Evolutionary conservation across 2,888 invertebrate species (phyloP).

Genomic region (Rhagium mordax): DNA sequence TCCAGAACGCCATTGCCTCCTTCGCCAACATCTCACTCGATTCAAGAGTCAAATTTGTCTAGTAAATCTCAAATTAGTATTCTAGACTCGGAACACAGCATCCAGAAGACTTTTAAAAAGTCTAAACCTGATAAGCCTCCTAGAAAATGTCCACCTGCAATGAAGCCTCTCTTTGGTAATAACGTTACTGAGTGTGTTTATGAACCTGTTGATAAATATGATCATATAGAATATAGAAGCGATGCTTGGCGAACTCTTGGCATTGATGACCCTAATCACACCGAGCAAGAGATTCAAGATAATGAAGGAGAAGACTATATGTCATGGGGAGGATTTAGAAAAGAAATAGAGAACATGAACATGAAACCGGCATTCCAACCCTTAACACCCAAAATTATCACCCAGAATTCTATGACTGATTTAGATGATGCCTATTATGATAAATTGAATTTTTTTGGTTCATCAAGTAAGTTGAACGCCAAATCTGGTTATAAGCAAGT

Average conservation of each 20-base stretch:
- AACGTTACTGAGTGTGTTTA: conserved; percentile 57
- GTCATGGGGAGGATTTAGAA: conserved; percentile 68
- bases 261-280: conserved; percentile 81
- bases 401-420: conserved; percentile 59
- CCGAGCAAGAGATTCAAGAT: conserved; percentile 71
- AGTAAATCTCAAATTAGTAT: conserved; percentile 58
- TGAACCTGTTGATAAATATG: conserved; percentile 78
- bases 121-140: conserved; percentile 64
- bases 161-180: conserved; percentile 33
- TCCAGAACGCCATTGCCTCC: conserved; percentile 86
- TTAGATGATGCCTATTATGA: conserved; percentile 79
- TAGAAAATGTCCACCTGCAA: conserved; percentile 61
- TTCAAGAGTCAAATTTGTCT: conserved; percentile 36
- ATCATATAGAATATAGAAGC: conserved; percentile 82
- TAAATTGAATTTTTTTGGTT: conserved; percentile 85
- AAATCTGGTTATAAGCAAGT: conserved; percentile 83
- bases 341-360: conserved; percentile 51
- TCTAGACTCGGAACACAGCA: conserved; percentile 68
- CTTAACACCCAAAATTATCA: conserved; percentile 73
- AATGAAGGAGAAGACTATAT: conserved; percentile 67
- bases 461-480: conserved; percentile 78
- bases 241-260: conserved; percentile 89
- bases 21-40: conserved; percentile 62
- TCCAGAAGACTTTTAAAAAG: conserved; percentile 48
- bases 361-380: conserved; percentile 57